Evolutionary conservation across 2,888 invertebrate species (phyloP).

Genomic region (Rhyacophila evoluta): DNA sequence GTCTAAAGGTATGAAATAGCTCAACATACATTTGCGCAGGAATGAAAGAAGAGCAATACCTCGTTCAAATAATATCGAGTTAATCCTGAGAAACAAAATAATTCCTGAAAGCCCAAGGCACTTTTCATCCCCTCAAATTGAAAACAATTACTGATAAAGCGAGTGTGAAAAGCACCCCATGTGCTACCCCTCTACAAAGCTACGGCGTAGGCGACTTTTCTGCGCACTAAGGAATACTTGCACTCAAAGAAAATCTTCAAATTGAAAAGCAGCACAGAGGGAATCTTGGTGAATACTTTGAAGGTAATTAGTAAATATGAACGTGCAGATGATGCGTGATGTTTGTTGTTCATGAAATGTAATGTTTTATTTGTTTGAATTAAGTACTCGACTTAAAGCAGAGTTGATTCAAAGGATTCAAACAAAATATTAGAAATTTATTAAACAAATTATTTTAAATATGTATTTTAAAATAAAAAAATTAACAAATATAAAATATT

Average conservation of each 20-base stretch:
- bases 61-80: slow-evolving; percentile 52
- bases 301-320: not conserved
- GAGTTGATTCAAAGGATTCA: too few relatives aligned
- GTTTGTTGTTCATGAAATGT: not conserved
- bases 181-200: not conserved
- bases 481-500: too few relatives aligned
- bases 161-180: slow-evolving; percentile 34
- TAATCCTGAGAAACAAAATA: slow-evolving; percentile 52
- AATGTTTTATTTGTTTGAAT: too few relatives aligned
- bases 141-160: slow-evolving; percentile 51
- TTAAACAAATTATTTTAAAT: too few relatives aligned
- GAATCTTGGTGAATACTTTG: not conserved
- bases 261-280: slow-evolving; percentile 12
- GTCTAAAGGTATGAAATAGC: not conserved
- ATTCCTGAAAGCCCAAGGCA: slow-evolving; percentile 41
- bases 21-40: slow-evolving; percentile 43
- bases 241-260: slow-evolving; percentile 38
- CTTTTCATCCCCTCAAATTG: slow-evolving; percentile 48
- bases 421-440: too few relatives aligned
- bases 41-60: slow-evolving; percentile 34
- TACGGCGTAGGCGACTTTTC: not conserved
- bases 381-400: too few relatives aligned
- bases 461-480: too few relatives aligned
- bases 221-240: slow-evolving; percentile 29
- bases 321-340: not conserved